These are phyloP conservation scores for Drosophila mimetica DNA, from an alignment of 2,888 invertebrate genomes.

Conservation along the genomic window DNA sequence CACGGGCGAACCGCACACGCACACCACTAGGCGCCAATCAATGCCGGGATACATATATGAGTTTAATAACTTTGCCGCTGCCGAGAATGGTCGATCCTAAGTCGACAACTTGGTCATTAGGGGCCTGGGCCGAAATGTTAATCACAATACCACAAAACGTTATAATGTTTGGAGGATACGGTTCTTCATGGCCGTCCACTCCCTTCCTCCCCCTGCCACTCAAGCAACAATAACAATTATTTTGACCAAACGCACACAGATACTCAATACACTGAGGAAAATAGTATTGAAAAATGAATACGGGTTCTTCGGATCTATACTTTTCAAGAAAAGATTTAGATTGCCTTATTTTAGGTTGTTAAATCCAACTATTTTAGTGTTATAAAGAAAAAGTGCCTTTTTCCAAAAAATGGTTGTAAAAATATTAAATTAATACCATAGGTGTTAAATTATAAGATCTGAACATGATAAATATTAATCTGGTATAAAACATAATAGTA, in stretches of 20 bases:
- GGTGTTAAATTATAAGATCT: too few species aligned
- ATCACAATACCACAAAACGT: constrained; percentile 79
- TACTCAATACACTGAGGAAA: constrained; percentile 18
- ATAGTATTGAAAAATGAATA: not conserved
- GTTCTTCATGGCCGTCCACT: constrained; percentile 10
- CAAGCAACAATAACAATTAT: constrained; percentile 76
- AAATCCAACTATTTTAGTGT: too few species aligned
- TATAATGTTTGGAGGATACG: constrained; percentile 67
- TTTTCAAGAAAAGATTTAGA: too few species aligned
- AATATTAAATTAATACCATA: too few species aligned
- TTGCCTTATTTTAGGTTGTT: too few species aligned
- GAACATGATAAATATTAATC: too few species aligned
- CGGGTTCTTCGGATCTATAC: too few species aligned
- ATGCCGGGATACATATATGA: constrained; percentile 42
- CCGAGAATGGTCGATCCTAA: constrained; percentile 29
- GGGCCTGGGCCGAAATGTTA: constrained; percentile 64
- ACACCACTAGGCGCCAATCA: constrained; percentile 50
- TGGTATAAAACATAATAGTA: too few species aligned
- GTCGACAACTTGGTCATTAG: constrained; percentile 65
- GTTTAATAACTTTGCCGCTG: constrained; percentile 71
- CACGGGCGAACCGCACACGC: constrained; percentile 7
- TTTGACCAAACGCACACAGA: constrained; percentile 51
- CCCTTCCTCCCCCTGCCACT: constrained; percentile 43
- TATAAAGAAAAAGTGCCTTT: too few species aligned
- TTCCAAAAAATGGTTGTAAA: too few species aligned